A percentile compares a stretch with the other conserved stretches of the same genome.
Conservation (phyloP, 2,797 vertebrate genomes). For the Silurus lanzhouensis region DNA sequence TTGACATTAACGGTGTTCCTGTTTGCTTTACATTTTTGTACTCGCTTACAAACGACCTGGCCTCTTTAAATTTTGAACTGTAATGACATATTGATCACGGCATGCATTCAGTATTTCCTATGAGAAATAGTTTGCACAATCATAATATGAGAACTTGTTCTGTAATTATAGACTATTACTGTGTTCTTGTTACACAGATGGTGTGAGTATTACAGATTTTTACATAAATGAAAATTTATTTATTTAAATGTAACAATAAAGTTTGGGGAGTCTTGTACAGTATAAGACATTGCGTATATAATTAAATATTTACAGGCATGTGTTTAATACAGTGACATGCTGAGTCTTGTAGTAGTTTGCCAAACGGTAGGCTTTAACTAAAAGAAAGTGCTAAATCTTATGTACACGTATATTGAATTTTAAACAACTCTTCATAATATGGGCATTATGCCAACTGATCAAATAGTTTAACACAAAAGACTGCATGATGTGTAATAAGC, state of each 20-base stretch:
- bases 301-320: slow-evolving; percentile 13
- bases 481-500: background rate
- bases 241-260: slow-evolving; percentile 31
- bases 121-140: slow-evolving; percentile 17
- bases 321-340: background rate
- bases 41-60: slow-evolving; percentile 19
- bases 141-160: background rate
- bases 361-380: background rate
- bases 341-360: background rate
- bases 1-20: background rate
- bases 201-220: background rate
- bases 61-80: background rate
- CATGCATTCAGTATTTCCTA: slow-evolving; percentile 5
- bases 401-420: slow-evolving; percentile 4
- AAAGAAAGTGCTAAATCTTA: slow-evolving; percentile 31
- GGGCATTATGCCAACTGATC: background rate
- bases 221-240: slow-evolving; percentile 33
- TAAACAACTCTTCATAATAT: slow-evolving; percentile 11
- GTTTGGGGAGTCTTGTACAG: slow-evolving; percentile 23
- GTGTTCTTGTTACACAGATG: slow-evolving; percentile 16
- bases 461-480: background rate
- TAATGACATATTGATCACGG: background rate
- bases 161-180: background rate
- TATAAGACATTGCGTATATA: slow-evolving; percentile 10
- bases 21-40: slow-evolving; percentile 24